A percentile compares a stretch with the other conserved stretches of the same genome.
Conservation (phyloP, 1,140 invertebrate species). For the Stegodyphus mimosarum region DNA sequence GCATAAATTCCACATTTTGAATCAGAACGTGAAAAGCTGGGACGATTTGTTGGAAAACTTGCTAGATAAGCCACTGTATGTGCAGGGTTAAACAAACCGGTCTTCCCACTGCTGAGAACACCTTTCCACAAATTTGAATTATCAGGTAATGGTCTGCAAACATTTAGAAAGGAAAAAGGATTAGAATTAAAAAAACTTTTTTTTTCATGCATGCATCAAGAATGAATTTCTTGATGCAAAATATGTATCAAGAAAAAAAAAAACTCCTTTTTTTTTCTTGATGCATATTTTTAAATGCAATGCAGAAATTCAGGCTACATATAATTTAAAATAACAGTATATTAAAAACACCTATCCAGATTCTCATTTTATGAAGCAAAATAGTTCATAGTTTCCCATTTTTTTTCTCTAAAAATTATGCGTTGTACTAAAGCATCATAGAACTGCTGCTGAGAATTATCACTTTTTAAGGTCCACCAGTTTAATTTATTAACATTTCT, state of each 20-base stretch:
- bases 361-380: neutral
- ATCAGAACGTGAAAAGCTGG: conserved; percentile 68
- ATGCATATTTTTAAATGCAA: too few relatives aligned
- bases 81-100: conserved; percentile 89
- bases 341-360: neutral
- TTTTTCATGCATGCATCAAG: too few relatives aligned
- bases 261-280: too few relatives aligned
- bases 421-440: neutral
- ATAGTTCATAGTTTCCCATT: neutral
- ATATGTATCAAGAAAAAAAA: too few relatives aligned
- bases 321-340: too few relatives aligned
- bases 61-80: conserved; percentile 88
- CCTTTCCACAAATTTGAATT: conserved; percentile 82
- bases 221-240: too few relatives aligned
- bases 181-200: too few relatives aligned
- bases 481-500: too few relatives aligned
- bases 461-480: too few relatives aligned
- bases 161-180: neutral
- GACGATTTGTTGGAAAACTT: conserved; percentile 78
- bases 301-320: too few relatives aligned
- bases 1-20: conserved; percentile 50
- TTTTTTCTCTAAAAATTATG: neutral
- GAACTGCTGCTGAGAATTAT: too few relatives aligned
- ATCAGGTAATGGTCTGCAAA: conserved; percentile 59
- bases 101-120: conserved; percentile 83